Evolutionary conservation across 1,140 invertebrate species (phyloP), one percentile per base, ranked within the genome.

Genomic region (Kradibia gibbosae): DNA sequence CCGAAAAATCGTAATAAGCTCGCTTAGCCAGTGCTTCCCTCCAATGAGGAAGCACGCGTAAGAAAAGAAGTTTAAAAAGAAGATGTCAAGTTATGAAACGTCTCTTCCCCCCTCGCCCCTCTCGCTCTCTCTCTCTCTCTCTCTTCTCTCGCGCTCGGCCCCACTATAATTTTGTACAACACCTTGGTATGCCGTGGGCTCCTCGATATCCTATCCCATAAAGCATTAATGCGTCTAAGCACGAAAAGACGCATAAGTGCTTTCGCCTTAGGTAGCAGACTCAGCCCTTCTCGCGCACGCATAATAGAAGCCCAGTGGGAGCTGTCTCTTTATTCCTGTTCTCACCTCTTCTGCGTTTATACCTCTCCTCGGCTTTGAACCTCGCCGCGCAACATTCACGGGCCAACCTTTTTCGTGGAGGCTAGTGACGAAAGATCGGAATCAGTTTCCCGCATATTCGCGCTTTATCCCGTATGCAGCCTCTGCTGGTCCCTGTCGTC

Each of bases 251-350:
- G 13, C 25, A 60, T 13, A 22, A 60, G 57, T 60, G 57, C 57
- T 60, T 31, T 3, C 25, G 25, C 31, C 57, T 28, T 60, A 71
- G 67, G 67, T 71, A 71, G 67, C 67, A 71, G 10, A 0, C 57
- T 60, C 10, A 31, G 25, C 57, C 57, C 22, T 67, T 67, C 34
- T 39, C 34, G 5, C 20, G n/a, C 7, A 34, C 10, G 13, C 17
- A 50, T 53, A 53, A 53, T 50, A 53, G 71, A 17, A 1, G 28
- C 28, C 53, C 48, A 53, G 15, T 31, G 25, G n/a, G 45, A 1
- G 28, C 28, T 53, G 42, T 53, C 71, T 73, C 71, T 60, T 60
- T 75, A 75, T 75, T 75, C 31, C 20, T 10, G 11, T 77, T 48
- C 57, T 65, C 75, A 65, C 39, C 42, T 77, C 34, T 62, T 77